These are phyloP conservation scores for Crematogaster levior DNA, from an alignment of 2,888 invertebrate genomes.

Conservation along the genomic window DNA sequence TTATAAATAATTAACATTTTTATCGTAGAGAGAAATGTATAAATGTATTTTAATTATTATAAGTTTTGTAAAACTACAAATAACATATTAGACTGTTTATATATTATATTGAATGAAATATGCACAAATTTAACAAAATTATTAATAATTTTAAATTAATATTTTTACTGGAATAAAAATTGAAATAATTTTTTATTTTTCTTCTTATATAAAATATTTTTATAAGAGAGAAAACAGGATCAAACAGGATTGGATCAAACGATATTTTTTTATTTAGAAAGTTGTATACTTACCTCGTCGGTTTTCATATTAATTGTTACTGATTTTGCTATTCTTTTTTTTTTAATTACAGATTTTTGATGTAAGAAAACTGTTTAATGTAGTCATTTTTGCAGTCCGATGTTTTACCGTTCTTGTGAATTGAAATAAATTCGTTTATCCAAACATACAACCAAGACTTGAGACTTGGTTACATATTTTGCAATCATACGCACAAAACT, in stretches of 20 bases:
- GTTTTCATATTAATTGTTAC: not conserved
- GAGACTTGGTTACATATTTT: no score
- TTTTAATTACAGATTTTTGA: not conserved
- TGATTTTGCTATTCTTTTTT: not conserved
- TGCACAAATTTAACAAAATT: not conserved
- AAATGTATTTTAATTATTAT: no score
- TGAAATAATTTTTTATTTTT: not conserved
- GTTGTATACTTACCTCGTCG: not conserved
- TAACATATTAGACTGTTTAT: no score
- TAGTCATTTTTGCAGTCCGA: not conserved
- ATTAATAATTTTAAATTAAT: no score
- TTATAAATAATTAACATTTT: not conserved
- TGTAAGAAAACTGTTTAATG: not conserved
- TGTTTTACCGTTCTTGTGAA: not conserved
- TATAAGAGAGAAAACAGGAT: not conserved
- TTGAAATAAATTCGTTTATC: no score
- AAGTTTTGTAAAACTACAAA: no score
- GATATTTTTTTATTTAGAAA: not conserved
- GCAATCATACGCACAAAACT: not conserved
- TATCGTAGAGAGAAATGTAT: not conserved
- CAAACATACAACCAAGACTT: no score
- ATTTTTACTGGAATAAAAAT: not conserved
- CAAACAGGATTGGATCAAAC: not conserved
- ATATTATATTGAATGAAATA: not conserved
- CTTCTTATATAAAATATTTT: not conserved